Conservation (phyloP, 2,888 invertebrate genomes). For the Dolichomitus sp. region DNA sequence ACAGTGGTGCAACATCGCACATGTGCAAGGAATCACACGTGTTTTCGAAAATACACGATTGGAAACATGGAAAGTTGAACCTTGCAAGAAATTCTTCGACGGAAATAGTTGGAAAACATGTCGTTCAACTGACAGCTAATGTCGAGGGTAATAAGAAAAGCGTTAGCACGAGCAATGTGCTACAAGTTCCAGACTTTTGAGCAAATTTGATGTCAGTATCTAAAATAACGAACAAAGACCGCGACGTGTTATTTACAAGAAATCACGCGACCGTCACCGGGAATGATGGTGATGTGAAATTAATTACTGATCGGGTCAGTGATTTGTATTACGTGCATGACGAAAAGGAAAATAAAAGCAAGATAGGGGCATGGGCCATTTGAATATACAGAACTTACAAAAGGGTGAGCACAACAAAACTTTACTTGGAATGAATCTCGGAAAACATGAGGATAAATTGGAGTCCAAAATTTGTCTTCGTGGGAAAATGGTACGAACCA, state of each 20-base stretch:
- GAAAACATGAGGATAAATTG: constrained; percentile 3
- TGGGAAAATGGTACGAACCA: constrained; percentile 49
- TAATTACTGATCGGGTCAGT: neutral
- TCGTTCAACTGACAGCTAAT: constrained; percentile 32
- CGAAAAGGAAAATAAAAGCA: neutral
- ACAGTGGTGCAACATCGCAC: constrained; percentile 58
- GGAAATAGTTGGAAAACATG: constrained; percentile 46
- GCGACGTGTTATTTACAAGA: neutral
- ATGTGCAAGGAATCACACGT: constrained; percentile 21
- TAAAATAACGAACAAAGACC: constrained; percentile 13
- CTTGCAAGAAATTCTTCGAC: constrained; percentile 52
- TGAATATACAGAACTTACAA: constrained; percentile 24
- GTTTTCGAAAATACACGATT: constrained; percentile 14
- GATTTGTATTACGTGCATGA: neutral
- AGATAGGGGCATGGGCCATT: constrained; percentile 27
- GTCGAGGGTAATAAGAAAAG: neutral
- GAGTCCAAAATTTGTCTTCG: constrained; percentile 45
- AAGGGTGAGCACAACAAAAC: neutral
- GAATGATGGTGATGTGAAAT: neutral
- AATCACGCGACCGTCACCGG: neutral
- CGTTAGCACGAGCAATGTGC: neutral
- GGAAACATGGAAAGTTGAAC: constrained; percentile 36
- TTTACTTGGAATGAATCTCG: neutral
- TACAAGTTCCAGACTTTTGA: neutral
- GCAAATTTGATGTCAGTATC: constrained; percentile 8